phyloP scores from a whole-genome alignment of 1,140 invertebrate genomes.

The Arion vulgaris region DNA sequence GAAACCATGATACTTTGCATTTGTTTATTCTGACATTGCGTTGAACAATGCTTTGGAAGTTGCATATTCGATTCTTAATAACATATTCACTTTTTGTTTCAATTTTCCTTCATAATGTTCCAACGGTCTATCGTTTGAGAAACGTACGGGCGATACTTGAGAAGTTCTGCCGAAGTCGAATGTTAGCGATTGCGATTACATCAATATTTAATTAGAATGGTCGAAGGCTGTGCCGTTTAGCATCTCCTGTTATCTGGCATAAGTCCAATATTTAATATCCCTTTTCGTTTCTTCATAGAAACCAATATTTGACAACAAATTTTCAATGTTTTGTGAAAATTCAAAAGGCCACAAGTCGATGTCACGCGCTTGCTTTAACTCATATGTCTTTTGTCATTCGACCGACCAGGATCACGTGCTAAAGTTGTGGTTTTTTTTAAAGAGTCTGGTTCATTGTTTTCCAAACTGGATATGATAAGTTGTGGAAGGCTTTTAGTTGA shows the following conservation, averaged over 20 bases:
- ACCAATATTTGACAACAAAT: constrained; percentile 19
- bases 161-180: neutral
- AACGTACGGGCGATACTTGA: neutral
- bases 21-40: neutral
- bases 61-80: neutral
- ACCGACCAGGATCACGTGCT: neutral
- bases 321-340: constrained; percentile 27
- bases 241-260: neutral
- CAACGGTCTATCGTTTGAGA: neutral
- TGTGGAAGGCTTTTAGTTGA: neutral
- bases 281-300: constrained; percentile 14
- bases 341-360: constrained; percentile 24
- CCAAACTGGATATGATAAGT: neutral
- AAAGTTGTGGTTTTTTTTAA: neutral
- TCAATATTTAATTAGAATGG: constrained; percentile 3
- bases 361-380: neutral
- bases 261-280: constrained; percentile 19
- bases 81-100: constrained; percentile 30
- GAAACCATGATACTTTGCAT: neutral
- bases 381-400: neutral
- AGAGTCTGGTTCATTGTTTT: neutral
- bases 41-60: neutral
- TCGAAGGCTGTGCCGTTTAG: neutral
- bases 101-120: neutral
- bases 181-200: neutral